Evolutionary conservation across 2,113 vertebrate genomes (phyloP).

Genomic region (Tachycineta bicolor): DNA sequence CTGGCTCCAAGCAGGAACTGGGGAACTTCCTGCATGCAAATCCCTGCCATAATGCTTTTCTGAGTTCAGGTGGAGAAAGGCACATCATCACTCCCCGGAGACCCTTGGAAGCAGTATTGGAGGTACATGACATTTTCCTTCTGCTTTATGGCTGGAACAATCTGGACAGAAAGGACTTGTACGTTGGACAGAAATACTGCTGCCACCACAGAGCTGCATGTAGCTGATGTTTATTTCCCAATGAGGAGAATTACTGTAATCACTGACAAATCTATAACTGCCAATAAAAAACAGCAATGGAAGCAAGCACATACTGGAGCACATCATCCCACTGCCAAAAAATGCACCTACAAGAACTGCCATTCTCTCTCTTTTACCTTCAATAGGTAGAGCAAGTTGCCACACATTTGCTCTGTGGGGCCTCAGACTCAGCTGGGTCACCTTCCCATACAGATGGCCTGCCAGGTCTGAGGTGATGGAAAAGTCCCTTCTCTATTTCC

Average conservation of each 20-base stretch:
- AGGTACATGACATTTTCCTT: neutral
- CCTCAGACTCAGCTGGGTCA: neutral
- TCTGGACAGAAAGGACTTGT: neutral
- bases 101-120: neutral
- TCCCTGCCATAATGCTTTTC: rapidly evolving
- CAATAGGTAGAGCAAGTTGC: neutral
- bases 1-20: neutral
- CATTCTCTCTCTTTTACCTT: neutral
- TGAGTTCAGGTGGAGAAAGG: neutral
- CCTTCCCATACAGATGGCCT: neutral
- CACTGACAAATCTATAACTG: neutral
- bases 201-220: neutral
- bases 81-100: rapidly evolving
- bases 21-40: neutral
- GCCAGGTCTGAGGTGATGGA: rapidly evolving
- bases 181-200: neutral
- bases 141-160: neutral
- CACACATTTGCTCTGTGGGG: neutral
- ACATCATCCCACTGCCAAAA: neutral
- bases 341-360: neutral
- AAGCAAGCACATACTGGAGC: neutral
- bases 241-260: neutral
- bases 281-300: neutral
- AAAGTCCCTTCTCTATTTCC: neutral
- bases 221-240: neutral